Conservation (phyloP, 2,797 vertebrate species). For the Sarcophilus harrisii region DNA sequence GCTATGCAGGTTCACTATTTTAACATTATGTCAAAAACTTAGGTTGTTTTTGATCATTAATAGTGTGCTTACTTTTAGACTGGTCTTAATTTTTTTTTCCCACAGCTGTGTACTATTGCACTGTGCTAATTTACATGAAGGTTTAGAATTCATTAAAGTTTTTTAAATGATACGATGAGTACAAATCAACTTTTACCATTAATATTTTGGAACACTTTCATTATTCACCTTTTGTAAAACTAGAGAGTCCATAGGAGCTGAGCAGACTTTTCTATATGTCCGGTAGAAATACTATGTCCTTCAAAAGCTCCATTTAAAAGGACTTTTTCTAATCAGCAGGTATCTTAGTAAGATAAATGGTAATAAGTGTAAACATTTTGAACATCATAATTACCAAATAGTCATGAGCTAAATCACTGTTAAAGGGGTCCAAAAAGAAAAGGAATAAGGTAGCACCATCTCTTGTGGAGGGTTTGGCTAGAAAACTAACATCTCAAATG, state of each 20-base stretch:
- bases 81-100: slow-evolving; percentile 4
- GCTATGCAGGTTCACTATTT: background rate
- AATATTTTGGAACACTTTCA: background rate
- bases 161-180: background rate
- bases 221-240: background rate
- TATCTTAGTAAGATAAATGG: background rate
- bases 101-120: background rate
- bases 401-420: background rate
- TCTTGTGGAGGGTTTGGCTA: background rate
- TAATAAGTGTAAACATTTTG: background rate
- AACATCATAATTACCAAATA: background rate
- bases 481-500: background rate
- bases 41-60: background rate
- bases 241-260: background rate
- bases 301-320: background rate
- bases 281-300: background rate
- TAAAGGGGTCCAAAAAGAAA: background rate
- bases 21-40: background rate
- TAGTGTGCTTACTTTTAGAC: slow-evolving; percentile 3
- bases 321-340: background rate
- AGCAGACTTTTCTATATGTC: background rate
- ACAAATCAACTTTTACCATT: background rate
- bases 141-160: slow-evolving; percentile 8
- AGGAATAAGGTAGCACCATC: background rate
- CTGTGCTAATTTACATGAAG: slow-evolving; percentile 20